These are phyloP conservation scores for Intellagama lesueurii DNA, from an alignment of 2,797 vertebrate genomes.

Conservation along the genomic window DNA sequence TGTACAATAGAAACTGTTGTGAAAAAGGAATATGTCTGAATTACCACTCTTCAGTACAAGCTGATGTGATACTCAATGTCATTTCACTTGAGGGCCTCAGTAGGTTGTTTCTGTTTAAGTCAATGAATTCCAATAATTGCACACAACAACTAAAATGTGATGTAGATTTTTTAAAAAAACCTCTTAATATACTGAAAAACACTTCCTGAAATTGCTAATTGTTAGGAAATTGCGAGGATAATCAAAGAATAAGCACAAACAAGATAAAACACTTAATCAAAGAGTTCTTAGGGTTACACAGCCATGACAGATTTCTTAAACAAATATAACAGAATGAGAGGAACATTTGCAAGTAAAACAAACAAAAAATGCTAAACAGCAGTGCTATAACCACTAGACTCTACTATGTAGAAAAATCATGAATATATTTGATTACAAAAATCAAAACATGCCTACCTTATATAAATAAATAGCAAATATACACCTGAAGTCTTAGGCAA, in stretches of 20 bases:
- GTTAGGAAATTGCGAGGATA: constrained; percentile 7
- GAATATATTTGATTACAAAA: neutral
- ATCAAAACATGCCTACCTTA: neutral
- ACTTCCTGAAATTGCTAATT: constrained; percentile 18
- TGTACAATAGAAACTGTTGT: neutral
- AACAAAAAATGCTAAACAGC: neutral
- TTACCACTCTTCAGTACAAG: neutral
- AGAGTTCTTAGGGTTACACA: neutral
- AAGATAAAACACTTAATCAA: constrained; percentile 21
- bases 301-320: neutral
- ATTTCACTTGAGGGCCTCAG: constrained; percentile 18
- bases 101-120: constrained; percentile 18
- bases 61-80: constrained; percentile 6
- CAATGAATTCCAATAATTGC: constrained; percentile 22
- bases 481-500: neutral
- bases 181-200: constrained; percentile 2
- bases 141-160: constrained; percentile 10
- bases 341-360: neutral
- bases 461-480: neutral
- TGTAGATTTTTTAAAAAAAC: constrained; percentile 20
- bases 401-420: neutral
- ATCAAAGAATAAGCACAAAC: constrained; percentile 1
- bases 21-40: constrained; percentile 2
- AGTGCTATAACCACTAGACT: neutral
- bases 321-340: neutral